Evolutionary conservation across 1,140 invertebrate genomes (phyloP).

Genomic region (Macrostomum lignano): DNA sequence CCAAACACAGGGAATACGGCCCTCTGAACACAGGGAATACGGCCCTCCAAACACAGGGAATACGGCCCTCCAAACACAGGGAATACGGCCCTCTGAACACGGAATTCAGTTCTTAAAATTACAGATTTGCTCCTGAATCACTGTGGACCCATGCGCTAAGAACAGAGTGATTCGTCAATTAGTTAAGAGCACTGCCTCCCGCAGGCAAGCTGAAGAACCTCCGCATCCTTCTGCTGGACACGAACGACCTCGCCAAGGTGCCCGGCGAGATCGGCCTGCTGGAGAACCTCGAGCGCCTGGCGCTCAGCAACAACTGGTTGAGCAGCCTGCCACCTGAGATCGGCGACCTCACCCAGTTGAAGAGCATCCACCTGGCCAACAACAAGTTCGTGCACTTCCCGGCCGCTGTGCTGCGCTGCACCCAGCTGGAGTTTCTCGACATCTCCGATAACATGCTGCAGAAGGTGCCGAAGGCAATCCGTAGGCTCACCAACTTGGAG

Average conservation of each 20-base stretch:
- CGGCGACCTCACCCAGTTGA: constrained; percentile 14
- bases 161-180: too few species aligned
- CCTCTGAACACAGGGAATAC: too few species aligned
- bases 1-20: too few species aligned
- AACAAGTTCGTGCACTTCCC: constrained; percentile 12
- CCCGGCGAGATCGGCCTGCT: constrained; percentile 18
- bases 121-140: too few species aligned
- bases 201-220: constrained; percentile 5
- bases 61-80: too few species aligned
- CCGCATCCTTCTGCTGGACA: constrained; percentile 12
- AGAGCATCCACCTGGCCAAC: constrained; percentile 23
- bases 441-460: constrained; percentile 16
- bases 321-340: constrained; percentile 15
- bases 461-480: constrained; percentile 15
- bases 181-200: too few species aligned
- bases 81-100: too few species aligned
- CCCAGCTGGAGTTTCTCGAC: constrained; percentile 21
- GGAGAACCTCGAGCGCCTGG: constrained; percentile 16
- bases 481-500: constrained; percentile 15
- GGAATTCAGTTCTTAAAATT: too few species aligned
- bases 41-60: too few species aligned
- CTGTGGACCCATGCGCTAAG: too few species aligned
- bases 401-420: constrained; percentile 13
- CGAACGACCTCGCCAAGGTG: constrained; percentile 19
- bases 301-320: constrained; percentile 23